A percentile compares a stretch with the other conserved stretches of the same genome.
Conservation (phyloP, 2,797 vertebrate species). For the Gambelia wislizenii region DNA sequence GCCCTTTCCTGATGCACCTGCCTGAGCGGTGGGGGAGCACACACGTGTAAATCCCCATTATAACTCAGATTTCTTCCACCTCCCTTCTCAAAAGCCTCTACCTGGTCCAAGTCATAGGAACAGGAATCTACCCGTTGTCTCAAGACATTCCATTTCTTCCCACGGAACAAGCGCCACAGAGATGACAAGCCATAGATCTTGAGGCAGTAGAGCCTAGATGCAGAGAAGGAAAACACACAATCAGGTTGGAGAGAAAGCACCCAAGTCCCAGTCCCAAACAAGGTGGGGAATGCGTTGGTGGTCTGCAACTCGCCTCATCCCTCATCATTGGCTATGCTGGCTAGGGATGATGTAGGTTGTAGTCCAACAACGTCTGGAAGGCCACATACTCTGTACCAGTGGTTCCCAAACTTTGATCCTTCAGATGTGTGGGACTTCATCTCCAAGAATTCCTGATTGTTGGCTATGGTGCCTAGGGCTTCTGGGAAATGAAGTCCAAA, state of each 20-base stretch:
- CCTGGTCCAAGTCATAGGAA: slow-evolving; percentile 98
- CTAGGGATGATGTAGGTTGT: neutral
- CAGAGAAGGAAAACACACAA: neutral
- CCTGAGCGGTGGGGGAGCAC: neutral
- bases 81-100: slow-evolving; percentile 49
- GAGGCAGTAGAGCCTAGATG: slow-evolving; percentile 90
- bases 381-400: neutral
- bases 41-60: neutral
- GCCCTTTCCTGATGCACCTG: neutral
- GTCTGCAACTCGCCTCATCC: neutral
- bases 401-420: no score
- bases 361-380: neutral
- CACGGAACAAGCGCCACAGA: slow-evolving; percentile 97
- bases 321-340: no score
- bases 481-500: no score
- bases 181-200: slow-evolving; percentile 94
- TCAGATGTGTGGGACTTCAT: no score
- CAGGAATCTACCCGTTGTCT: slow-evolving; percentile 97
- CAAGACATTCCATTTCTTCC: slow-evolving; percentile 98
- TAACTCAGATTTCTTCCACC: neutral
- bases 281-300: neutral
- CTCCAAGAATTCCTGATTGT: no score
- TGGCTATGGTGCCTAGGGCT: no score
- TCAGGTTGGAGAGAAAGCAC: neutral
- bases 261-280: neutral